Conservation (phyloP, 2,113 vertebrate genomes). For the Erythrocercus mccallii region DNA sequence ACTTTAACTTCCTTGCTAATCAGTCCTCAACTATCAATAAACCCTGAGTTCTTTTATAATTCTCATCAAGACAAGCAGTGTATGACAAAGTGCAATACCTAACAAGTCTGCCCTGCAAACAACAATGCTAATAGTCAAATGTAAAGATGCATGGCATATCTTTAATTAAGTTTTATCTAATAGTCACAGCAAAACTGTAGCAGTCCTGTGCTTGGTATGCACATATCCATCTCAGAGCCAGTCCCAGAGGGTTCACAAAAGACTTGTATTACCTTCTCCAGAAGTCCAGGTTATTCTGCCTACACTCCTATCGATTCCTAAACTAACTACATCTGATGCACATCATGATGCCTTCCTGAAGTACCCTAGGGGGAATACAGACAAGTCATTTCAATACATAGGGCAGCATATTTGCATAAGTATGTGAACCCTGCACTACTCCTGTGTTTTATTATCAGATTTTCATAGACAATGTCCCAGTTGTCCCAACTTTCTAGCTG, state of each 20-base stretch:
- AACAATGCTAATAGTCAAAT: neutral
- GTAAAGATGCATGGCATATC: neutral
- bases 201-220: neutral
- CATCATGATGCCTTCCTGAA: slow-evolving; percentile 4
- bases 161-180: neutral
- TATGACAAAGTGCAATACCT: neutral
- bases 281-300: slow-evolving; percentile 18
- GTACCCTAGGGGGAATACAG: slow-evolving; percentile 4
- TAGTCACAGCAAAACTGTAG: neutral
- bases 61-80: neutral
- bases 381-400: neutral
- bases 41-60: neutral
- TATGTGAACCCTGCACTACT: neutral
- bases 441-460: neutral
- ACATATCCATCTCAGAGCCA: neutral
- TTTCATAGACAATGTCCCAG: neutral
- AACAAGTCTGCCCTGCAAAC: neutral
- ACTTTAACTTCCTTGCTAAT: neutral
- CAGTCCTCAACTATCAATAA: neutral
- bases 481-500: neutral
- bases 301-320: neutral
- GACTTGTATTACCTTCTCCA: slow-evolving; percentile 11
- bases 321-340: slow-evolving; percentile 26
- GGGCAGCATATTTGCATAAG: neutral
- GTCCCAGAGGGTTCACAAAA: neutral